Percentiles rank a stretch among this genome's conserved stretches.
Conservation (phyloP, 2,113 vertebrate species). For the Stegastes partitus region DNA sequence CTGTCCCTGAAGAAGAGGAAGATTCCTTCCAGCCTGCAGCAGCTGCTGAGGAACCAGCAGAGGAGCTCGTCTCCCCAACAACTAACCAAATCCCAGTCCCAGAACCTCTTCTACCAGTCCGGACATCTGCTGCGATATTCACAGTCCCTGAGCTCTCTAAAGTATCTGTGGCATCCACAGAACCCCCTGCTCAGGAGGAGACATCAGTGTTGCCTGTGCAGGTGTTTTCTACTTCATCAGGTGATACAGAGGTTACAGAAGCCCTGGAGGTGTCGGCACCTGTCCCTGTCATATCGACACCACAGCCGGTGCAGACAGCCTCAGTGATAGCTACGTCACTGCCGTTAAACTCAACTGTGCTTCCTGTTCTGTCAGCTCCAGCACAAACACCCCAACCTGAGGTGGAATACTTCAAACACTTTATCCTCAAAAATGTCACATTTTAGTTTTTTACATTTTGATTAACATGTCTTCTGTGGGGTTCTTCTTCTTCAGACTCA, state of each 20-base stretch:
- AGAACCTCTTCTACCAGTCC: constrained; percentile 22
- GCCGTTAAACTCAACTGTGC: constrained; percentile 43
- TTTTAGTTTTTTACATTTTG: constrained; percentile 30
- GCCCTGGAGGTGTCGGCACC: constrained; percentile 20
- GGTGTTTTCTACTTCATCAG: constrained; percentile 22
- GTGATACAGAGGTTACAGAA: constrained; percentile 18
- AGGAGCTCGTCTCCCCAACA: constrained; percentile 23
- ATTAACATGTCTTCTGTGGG: constrained; percentile 1
- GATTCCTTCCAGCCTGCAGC: constrained; percentile 59
- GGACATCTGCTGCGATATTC: constrained; percentile 23
- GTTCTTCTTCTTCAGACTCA: constrained; percentile 80
- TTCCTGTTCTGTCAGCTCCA: constrained; percentile 26
- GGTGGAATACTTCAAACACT: constrained; percentile 46
- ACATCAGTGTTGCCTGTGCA: constrained; percentile 20
- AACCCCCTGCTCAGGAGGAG: constrained; percentile 30
- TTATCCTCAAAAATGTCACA: background rate
- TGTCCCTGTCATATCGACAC: constrained; percentile 14
- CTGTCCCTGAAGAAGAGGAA: constrained; percentile 69
- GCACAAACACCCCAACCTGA: constrained; percentile 46
- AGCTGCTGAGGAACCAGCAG: constrained; percentile 51
- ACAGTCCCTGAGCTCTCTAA: constrained; percentile 20
- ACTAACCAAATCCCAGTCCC: constrained; percentile 8
- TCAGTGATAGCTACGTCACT: background rate
- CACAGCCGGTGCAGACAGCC: constrained; percentile 3
- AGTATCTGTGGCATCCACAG: constrained; percentile 21